These are phyloP conservation scores for Notospermus geniculatus DNA, from an alignment of 1,140 invertebrate species.

Conservation along the genomic window DNA sequence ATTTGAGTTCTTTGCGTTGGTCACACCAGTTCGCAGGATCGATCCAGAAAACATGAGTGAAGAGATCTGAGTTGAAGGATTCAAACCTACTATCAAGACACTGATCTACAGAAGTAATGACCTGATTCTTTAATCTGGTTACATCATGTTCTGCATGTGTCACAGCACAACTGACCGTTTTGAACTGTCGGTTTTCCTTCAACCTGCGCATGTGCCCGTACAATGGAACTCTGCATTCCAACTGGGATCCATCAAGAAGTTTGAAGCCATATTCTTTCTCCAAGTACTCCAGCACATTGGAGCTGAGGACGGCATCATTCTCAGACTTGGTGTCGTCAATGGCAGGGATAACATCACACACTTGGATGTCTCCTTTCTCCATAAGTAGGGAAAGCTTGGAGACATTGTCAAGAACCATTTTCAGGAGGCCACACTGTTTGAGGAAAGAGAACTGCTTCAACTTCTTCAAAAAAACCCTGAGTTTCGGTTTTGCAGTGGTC, in stretches of 20 bases:
- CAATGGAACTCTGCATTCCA: too few species aligned
- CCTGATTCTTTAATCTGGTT: too few species aligned
- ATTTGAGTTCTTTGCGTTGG: neutral
- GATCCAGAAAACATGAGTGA: too few species aligned
- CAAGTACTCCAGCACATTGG: too few species aligned
- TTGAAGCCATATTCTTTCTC: too few species aligned
- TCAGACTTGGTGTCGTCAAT: neutral
- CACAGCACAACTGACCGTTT: too few species aligned
- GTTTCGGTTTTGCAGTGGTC: neutral
- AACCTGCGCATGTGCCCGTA: too few species aligned
- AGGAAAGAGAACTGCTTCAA: neutral
- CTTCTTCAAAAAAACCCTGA: constrained; percentile 1
- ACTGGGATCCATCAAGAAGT: neutral
- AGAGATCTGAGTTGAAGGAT: too few species aligned
- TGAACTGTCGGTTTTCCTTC: too few species aligned
- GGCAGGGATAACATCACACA: neutral
- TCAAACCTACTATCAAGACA: too few species aligned
- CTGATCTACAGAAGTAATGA: neutral
- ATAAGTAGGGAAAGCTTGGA: neutral
- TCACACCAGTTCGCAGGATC: constrained; percentile 2
- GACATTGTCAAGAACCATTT: neutral
- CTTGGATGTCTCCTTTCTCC: neutral
- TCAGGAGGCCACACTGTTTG: neutral
- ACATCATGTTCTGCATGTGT: too few species aligned
- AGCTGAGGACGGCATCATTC: too few species aligned